Conservation (phyloP, 2,113 vertebrate genomes). For the Talpa occidentalis region DNA sequence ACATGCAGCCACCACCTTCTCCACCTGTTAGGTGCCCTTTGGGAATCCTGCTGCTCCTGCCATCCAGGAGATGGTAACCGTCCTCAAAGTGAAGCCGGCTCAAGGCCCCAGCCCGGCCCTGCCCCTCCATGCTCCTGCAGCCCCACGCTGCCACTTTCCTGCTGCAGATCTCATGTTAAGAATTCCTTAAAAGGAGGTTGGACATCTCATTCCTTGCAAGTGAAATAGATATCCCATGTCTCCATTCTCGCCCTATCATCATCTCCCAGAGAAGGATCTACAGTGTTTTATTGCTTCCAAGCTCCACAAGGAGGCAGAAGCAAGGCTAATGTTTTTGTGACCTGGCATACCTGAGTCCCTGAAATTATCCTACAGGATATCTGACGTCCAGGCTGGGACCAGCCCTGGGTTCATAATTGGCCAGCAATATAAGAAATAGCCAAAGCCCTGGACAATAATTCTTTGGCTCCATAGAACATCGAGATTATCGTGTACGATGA, state of each 20-base stretch:
- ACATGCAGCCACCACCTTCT: neutral
- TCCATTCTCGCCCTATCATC: neutral
- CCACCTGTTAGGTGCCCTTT: neutral
- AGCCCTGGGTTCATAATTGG: neutral
- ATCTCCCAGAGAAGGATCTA: conserved; percentile 5
- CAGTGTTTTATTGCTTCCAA: neutral
- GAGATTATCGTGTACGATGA: neutral
- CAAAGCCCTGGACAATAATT: neutral
- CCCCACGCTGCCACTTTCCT: neutral
- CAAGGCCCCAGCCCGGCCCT: neutral
- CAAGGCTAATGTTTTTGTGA: neutral
- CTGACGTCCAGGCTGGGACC: neutral
- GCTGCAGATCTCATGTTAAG: neutral
- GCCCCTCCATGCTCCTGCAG: neutral
- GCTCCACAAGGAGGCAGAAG: neutral
- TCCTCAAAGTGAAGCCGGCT: neutral
- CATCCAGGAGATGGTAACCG: neutral
- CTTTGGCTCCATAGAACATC: neutral
- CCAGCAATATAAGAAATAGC: neutral
- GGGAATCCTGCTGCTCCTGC: neutral
- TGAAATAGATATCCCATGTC: neutral
- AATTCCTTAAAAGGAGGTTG: neutral
- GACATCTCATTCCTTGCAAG: neutral
- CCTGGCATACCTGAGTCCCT: neutral
- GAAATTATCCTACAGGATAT: neutral